Base-by-base conservation (phyloP, 2,797 vertebrate species). In the Podarcis siculus region DNA sequence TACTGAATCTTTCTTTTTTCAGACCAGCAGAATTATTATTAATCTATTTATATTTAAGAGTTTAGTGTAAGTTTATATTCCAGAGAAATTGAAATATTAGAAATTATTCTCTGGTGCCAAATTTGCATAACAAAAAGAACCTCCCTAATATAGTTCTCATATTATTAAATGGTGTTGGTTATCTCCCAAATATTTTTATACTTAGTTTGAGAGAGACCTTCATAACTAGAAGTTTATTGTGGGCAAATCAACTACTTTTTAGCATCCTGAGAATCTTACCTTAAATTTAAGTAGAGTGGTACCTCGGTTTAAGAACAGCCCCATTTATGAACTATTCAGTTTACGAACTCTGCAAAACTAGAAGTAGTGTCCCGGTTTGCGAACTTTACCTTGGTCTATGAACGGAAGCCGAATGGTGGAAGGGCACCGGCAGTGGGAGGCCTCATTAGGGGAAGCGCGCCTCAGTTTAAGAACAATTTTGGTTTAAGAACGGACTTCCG, bases 41-140 rank as follows among this genome's bases (percentile, higher is more conserved):
- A 10, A 15, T 81, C 0, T 87, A 73, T 90, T 86, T 87, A 23
- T 37, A 69, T 91, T 86, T 73, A 79, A 64, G 27, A 66, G 37
- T 32, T 7, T 78, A 37, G 84, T 91, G 87, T 15, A 25, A 83
- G 85, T 39, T 76, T 85, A 90, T 90, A 82, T 87, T 27, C 30
- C 82, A 87, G 32, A 84, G 67, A 91, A 89, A 81, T 71, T 87
- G 37, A 92, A 90, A 89, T 85, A n/a, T 5, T 73, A 89, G 66
- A 88, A 91, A 86, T 88, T 90, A 82, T 15, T 15, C 49, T 81
- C 55, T 87, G 12, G 85, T 8, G 64, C 79, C 19, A 58, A 87
- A 87, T 79, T 81, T 45, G 32, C 78, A 61, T 76, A 10, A n/a
- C 3, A 82, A 42, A 19, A 32, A 42, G 32, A 79, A 58, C 69